phyloP scores from a whole-genome alignment of 1,140 invertebrate species.

The Nautilus pompilius region DNA sequence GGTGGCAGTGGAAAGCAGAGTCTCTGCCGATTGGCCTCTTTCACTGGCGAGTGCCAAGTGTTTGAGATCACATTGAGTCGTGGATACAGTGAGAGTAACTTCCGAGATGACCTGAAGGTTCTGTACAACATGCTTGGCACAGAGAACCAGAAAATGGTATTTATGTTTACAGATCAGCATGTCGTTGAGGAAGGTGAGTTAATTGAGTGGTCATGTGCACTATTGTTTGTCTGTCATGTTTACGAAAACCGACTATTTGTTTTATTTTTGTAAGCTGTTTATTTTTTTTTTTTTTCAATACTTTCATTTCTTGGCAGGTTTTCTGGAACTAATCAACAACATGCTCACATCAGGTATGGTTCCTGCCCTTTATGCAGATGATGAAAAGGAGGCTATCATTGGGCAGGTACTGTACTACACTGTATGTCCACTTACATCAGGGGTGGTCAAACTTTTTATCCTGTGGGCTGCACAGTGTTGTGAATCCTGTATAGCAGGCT shows the following conservation, averaged over 20 bases:
- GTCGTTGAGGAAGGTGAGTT: slow-evolving; percentile 63
- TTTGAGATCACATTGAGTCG: slow-evolving; percentile 80
- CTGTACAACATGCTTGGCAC: slow-evolving; percentile 74
- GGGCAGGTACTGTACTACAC: slow-evolving; percentile 48
- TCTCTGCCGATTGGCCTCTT: slow-evolving; percentile 52
- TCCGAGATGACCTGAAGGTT: slow-evolving; percentile 81
- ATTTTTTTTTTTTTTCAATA: not conserved
- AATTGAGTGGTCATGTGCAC: too few relatives aligned
- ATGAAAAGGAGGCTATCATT: slow-evolving; percentile 80
- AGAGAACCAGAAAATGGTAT: slow-evolving; percentile 74
- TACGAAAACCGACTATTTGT: not conserved
- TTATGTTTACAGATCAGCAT: slow-evolving; percentile 80
- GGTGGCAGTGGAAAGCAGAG: slow-evolving; percentile 80
- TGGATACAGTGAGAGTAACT: slow-evolving; percentile 76
- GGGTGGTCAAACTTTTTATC: not conserved
- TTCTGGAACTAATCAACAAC: slow-evolving; percentile 86
- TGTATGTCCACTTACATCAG: not conserved
- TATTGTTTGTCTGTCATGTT: too few relatives aligned
- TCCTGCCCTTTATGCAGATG: slow-evolving; percentile 77
- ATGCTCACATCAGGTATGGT: slow-evolving; percentile 83
- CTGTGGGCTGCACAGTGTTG: not conserved
- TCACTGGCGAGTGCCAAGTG: slow-evolving; percentile 65
- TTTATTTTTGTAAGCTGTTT: not conserved
- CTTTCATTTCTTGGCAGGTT: slow-evolving; percentile 58
- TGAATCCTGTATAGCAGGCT: not conserved